Conservation (phyloP, 2,113 vertebrate species). For the Lampris incognitus region DNA sequence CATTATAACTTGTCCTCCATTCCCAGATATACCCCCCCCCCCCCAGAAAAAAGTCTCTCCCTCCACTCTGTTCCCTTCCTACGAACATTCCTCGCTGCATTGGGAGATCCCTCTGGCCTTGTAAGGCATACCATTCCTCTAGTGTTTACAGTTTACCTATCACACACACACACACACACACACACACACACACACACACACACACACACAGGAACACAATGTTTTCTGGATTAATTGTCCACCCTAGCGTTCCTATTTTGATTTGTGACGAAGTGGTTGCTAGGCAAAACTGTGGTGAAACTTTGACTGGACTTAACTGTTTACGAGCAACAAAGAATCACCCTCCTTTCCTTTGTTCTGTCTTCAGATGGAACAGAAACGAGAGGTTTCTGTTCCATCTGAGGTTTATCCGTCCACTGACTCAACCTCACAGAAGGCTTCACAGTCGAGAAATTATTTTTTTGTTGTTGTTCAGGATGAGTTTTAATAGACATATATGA, state of each 20-base stretch:
- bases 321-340: constrained; percentile 18
- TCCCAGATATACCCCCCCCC: constrained; percentile 14
- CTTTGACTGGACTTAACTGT: neutral
- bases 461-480: too few species aligned
- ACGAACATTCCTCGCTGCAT: constrained; percentile 75
- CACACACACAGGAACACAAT: constrained; percentile 55
- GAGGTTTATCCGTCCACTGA: too few species aligned
- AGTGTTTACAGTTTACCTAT: constrained; percentile 81
- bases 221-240: constrained; percentile 50
- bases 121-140: constrained; percentile 77
- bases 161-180: constrained; percentile 35
- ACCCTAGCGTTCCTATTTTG: constrained; percentile 28
- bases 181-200: constrained; percentile 21
- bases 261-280: constrained; percentile 41
- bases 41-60: constrained; percentile 5
- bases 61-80: constrained; percentile 45
- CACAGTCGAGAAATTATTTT: too few species aligned
- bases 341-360: neutral
- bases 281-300: constrained; percentile 31
- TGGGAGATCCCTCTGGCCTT: constrained; percentile 82
- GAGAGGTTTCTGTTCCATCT: too few species aligned
- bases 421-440: too few species aligned
- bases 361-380: neutral
- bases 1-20: constrained; percentile 30
- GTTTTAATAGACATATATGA: too few species aligned